phyloP scores from a whole-genome alignment of 2,888 invertebrate species.

The Cerastoderma edule region DNA sequence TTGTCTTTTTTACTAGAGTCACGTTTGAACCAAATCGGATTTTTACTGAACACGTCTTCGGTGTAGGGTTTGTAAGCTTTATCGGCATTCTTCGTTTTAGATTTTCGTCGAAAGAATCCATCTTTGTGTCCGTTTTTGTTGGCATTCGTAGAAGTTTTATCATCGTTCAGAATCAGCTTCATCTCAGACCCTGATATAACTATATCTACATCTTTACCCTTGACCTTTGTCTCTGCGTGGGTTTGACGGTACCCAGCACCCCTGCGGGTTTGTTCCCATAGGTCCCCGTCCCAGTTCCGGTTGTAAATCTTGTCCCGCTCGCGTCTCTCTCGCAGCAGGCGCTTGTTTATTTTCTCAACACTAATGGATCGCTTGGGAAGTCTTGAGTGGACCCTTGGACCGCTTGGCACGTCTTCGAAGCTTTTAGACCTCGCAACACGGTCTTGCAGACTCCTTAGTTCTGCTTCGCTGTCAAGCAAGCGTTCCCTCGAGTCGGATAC shows the following conservation, averaged over 20 bases:
- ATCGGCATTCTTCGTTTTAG: constrained; percentile 25
- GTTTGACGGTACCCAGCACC: background rate
- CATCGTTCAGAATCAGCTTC: constrained; percentile 35
- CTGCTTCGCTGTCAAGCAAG: background rate
- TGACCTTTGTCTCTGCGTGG: too few species aligned
- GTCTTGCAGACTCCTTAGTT: background rate
- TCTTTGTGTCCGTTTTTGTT: background rate
- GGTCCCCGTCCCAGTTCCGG: constrained; percentile 31
- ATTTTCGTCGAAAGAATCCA: constrained; percentile 16
- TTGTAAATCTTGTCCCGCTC: constrained; percentile 36
- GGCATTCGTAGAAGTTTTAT: background rate
- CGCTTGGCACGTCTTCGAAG: constrained; percentile 11
- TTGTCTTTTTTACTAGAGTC: constrained; percentile 13
- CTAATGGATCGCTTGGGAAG: constrained; percentile 25
- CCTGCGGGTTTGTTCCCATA: constrained; percentile 13
- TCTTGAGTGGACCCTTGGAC: constrained; percentile 1
- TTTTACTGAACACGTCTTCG: constrained; percentile 41
- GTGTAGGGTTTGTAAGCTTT: constrained; percentile 31
- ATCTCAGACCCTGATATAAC: constrained; percentile 42
- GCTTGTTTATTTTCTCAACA: constrained; percentile 23
- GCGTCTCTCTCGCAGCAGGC: background rate
- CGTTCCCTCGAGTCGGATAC: constrained; percentile 1
- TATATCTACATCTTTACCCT: constrained; percentile 49
- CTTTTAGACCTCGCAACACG: constrained; percentile 18
- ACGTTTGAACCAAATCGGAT: constrained; percentile 49